Conservation (phyloP, 2,113 vertebrate species). For the Microcebus griseorufus region DNA sequence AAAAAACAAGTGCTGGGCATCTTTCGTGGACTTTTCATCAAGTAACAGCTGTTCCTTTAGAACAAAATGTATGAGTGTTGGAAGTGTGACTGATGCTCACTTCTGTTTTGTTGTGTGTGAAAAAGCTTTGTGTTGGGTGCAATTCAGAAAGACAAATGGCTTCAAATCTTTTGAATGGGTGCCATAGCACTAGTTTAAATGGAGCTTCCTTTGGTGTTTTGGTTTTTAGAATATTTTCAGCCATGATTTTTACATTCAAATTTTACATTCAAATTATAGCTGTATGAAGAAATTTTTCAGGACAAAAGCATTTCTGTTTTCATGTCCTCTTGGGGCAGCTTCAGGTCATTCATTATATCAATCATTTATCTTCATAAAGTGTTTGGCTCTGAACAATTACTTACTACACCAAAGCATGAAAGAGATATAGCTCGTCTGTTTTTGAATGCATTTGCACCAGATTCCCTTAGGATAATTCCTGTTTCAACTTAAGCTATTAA, state of each 20-base stretch:
- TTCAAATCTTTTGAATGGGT: constrained; percentile 66
- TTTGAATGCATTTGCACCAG: constrained; percentile 44
- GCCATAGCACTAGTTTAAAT: constrained; percentile 4
- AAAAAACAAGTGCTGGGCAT: too few relatives aligned
- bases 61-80: too few relatives aligned
- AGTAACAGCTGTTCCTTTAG: too few relatives aligned
- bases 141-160: constrained; percentile 75
- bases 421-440: constrained; percentile 10
- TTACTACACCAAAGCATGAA: constrained; percentile 45
- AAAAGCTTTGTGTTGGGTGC: constrained; percentile 49
- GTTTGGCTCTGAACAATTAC: constrained; percentile 6
- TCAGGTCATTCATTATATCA: not conserved
- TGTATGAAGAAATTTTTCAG: not conserved
- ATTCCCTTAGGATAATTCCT: constrained; percentile 62
- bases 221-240: constrained; percentile 2
- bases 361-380: constrained; percentile 51
- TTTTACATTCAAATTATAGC: not conserved
- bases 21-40: too few relatives aligned
- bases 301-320: not conserved
- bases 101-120: constrained; percentile 69
- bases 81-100: too few relatives aligned
- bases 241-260: not conserved
- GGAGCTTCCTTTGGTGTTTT: constrained; percentile 22
- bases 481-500: constrained; percentile 65
- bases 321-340: not conserved